Evolutionary conservation across 2,888 invertebrate species (phyloP).

Genomic region (Drosophila paramelanica): DNA sequence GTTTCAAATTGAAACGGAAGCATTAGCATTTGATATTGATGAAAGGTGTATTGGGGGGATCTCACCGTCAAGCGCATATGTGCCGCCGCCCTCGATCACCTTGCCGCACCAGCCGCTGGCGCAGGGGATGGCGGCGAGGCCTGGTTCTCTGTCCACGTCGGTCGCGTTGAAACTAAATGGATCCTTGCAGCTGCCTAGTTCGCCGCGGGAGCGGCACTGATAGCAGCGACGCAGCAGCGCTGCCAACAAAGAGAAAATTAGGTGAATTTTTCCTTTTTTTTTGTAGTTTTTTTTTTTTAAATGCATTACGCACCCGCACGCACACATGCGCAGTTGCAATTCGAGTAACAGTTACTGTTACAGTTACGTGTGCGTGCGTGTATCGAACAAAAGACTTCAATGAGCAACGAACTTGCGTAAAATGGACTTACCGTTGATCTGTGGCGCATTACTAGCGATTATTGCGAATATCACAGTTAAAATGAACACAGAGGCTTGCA

Average conservation of each 20-base stretch:
- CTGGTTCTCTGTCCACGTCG: slow-evolving; percentile 89
- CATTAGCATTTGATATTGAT: background rate
- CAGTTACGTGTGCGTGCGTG: slow-evolving; percentile 9
- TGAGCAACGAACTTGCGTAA: slow-evolving; percentile 33
- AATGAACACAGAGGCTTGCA: slow-evolving; percentile 45
- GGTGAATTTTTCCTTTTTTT: background rate
- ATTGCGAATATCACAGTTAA: slow-evolving; percentile 64
- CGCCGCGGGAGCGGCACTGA: slow-evolving; percentile 94
- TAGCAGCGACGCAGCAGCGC: slow-evolving; percentile 91
- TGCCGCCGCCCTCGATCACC: slow-evolving; percentile 92
- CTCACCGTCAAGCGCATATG: slow-evolving; percentile 92
- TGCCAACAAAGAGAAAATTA: slow-evolving; percentile 74
- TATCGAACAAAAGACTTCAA: slow-evolving; percentile 47
- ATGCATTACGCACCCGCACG: slow-evolving; percentile 38
- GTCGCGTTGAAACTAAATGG: slow-evolving; percentile 93
- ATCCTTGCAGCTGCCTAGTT: slow-evolving; percentile 95
- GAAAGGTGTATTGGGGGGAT: background rate
- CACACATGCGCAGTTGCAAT: slow-evolving; percentile 23
- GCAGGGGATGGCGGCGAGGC: slow-evolving; percentile 92
- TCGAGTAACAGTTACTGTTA: slow-evolving; percentile 5
- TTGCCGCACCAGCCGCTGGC: slow-evolving; percentile 96
- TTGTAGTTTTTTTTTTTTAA: background rate
- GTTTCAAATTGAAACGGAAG: background rate
- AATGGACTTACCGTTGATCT: slow-evolving; percentile 59
- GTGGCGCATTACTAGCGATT: slow-evolving; percentile 50